Base-by-base conservation (phyloP, 2,888 invertebrate species). In the Diarsia dahlii region DNA sequence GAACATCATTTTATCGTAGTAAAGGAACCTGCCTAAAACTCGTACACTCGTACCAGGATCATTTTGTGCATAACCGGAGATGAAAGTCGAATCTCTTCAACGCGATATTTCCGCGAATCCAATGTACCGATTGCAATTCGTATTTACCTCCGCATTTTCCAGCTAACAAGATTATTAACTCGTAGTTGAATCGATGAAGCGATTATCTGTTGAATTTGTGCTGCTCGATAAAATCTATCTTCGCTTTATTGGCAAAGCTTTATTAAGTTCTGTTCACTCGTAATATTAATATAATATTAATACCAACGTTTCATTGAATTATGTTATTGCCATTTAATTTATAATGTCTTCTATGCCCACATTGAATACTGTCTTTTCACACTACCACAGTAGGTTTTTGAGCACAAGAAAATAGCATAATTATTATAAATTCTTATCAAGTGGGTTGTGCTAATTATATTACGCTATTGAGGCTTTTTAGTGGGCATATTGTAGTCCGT, bases 121-220 rank as follows among this genome's bases (percentile, higher is more conserved):
- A 15, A 12, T 56, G 34, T 23, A n/a, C 46, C 34, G 54, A 45
- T 54, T 72, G 54, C 52, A 39, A 67, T 75, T 54, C 48, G 71
- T 69, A 60, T 70, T 71, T 46, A 69, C 64, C 50, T 52, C 48
- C 15, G 23, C 54, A 23, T 76, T 48, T 48, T 50, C 18, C 20
- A 18, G 58, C 15, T 75, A 80, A 80, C 52, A 67, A 12, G 74
- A 80, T 80, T 66, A 75, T 68, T 58, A 28, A 69, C 69, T 52
- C 39, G 46, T 69, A 58, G 45, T 69, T 65, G 34, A 56, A 50
- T 56, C 39, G 23, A 71, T 46, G 50, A 48, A 70, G 23, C 28
- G 56, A 71, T 75, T 64, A 69, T 52, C 50, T 66, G 68, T 65
- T 52, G 68, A 52, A 80, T 54, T 68, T 54, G 60, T 48, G 20